These are phyloP conservation scores for Heliconius eleuchia DNA, from an alignment of 1,140 invertebrate genomes.

Conservation along the genomic window DNA sequence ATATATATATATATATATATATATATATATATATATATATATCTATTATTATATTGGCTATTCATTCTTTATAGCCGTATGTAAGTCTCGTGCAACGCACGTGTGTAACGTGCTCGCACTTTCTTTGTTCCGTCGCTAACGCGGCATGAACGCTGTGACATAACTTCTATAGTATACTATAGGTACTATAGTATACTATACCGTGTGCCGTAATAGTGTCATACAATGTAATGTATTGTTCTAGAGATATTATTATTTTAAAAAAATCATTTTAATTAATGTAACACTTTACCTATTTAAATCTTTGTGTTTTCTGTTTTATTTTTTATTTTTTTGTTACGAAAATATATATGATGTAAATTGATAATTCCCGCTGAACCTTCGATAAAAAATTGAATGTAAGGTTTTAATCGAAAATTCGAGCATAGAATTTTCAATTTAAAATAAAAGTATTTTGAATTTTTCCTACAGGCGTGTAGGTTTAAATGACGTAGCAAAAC, in stretches of 20 bases:
- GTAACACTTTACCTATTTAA: background rate
- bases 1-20: too few relatives aligned
- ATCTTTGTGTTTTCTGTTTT: background rate
- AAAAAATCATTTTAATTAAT: background rate
- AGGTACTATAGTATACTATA: background rate
- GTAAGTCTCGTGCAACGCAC: constrained; percentile 39
- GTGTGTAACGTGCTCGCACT: constrained; percentile 29
- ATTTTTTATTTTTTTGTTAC: background rate
- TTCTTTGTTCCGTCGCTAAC: constrained; percentile 33
- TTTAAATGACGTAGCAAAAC: too few relatives aligned
- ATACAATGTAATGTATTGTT: constrained; percentile 2
- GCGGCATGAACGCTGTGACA: constrained; percentile 25
- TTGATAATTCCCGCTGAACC: too few relatives aligned
- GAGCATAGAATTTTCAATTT: too few relatives aligned
- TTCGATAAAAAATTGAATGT: too few relatives aligned
- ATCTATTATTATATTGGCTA: background rate
- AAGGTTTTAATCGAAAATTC: too few relatives aligned
- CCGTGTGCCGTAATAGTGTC: background rate
- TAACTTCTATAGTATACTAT: constrained; percentile 14
- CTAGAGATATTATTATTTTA: background rate
- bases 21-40: too few relatives aligned
- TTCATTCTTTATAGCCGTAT: constrained; percentile 24
- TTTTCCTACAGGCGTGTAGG: too few relatives aligned
- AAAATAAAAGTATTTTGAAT: too few relatives aligned
- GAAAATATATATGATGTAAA: too few relatives aligned